phyloP scores from a whole-genome alignment of 64 coral and sea anemone species.

The Stichodactyla mertensii region DNA sequence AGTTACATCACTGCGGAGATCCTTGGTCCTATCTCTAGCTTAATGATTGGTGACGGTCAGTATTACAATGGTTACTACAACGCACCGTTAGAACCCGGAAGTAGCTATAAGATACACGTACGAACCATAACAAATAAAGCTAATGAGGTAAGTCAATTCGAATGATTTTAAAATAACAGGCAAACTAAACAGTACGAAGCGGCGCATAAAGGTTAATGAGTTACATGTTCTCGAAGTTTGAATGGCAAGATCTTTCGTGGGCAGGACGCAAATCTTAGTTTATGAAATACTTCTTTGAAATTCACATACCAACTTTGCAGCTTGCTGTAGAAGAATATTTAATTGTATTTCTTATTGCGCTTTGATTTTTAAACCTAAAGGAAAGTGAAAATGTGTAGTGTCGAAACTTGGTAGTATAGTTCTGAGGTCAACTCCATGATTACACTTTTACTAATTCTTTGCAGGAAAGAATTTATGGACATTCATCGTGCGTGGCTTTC shows the following conservation, averaged over 20 bases:
- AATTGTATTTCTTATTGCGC: too few species aligned
- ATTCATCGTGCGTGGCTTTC: background rate
- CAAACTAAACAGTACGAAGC: background rate
- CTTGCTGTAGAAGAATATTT: too few species aligned
- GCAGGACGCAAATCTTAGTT: too few species aligned
- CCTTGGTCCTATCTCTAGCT: background rate
- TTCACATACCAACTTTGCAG: too few species aligned
- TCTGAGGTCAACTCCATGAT: background rate
- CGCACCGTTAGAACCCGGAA: constrained; percentile 12
- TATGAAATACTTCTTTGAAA: too few species aligned
- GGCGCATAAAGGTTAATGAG: background rate
- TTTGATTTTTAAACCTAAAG: too few species aligned
- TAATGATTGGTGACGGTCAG: background rate
- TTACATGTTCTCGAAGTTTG: too few species aligned
- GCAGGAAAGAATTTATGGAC: background rate
- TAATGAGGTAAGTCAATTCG: background rate
- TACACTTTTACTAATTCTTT: background rate
- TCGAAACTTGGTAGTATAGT: background rate
- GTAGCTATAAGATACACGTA: background rate
- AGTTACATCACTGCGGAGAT: constrained; percentile 2
- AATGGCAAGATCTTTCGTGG: too few species aligned
- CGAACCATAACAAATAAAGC: background rate
- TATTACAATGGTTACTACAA: constrained; percentile 26
- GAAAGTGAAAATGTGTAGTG: too few species aligned
- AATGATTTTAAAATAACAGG: background rate